A percentile compares a stretch with the other conserved stretches of the same genome.
Evolutionary conservation across 2,113 vertebrate genomes (phyloP).

Genomic region (Ciconia maguari): DNA sequence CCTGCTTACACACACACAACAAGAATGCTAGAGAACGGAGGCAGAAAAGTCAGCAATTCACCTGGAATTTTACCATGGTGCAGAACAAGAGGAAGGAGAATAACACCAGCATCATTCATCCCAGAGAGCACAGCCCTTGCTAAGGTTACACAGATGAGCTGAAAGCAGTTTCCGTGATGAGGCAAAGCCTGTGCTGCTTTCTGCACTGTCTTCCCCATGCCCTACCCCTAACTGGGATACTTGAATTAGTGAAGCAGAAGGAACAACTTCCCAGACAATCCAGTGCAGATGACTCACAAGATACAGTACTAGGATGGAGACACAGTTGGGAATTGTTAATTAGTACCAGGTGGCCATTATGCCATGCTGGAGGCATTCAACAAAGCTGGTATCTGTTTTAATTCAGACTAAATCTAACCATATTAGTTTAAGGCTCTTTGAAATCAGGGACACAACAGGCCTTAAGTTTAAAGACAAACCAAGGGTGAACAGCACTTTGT

Average conservation of each 20-base stretch:
- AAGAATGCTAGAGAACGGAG: neutral
- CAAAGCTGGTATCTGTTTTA: neutral
- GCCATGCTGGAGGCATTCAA: neutral
- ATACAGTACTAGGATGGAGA: neutral
- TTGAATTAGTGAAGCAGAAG: slow-evolving; percentile 1
- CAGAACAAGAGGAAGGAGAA: neutral
- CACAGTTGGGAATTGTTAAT: neutral
- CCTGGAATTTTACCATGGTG: neutral
- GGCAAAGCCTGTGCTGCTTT: neutral
- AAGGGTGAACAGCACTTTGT: neutral
- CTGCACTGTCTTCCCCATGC: neutral
- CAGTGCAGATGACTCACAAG: neutral
- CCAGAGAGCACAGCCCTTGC: neutral
- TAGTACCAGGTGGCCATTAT: neutral
- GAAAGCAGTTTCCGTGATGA: neutral
- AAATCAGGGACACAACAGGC: neutral
- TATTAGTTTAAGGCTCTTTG: slow-evolving; percentile 9
- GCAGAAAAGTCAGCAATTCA: neutral
- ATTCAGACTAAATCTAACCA: neutral
- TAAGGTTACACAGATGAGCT: neutral
- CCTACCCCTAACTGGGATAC: neutral
- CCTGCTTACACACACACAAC: neutral
- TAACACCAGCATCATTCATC: neutral
- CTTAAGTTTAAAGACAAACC: neutral
- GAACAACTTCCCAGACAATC: neutral